Evolutionary conservation across 2,113 vertebrate species (phyloP), one percentile per base, ranked within the genome.

Genomic region (Ciconia stormi): DNA sequence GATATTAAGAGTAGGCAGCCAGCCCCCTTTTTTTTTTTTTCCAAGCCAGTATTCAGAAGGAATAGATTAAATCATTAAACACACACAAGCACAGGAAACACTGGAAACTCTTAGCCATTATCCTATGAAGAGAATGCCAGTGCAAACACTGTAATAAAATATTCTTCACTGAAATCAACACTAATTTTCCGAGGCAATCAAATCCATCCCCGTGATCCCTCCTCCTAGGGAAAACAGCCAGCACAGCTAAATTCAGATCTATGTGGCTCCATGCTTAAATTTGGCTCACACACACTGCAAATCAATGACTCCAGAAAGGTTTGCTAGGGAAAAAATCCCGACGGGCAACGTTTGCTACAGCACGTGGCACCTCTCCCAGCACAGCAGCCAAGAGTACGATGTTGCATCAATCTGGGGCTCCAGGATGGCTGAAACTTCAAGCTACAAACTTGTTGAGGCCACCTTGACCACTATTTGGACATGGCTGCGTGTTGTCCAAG

Each of bases 101-200:
- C 89, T 96, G 94, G 94, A 69, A 97, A 94, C 94, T 89, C 92
- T 92, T 40, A 90, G 72, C 91, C 93, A 95, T 95, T 95, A 95
- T 56, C 81, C 91, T 15, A 61, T 27, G 66, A 92, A 95, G 70
- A 87, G 94, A 95, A 97, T 79, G 91, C 93, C 93, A 96, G 69
- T 49, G 93, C 92, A 97, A 96, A 97, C 94, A 96, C 80, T 89
- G 58, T 95, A 96, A 96, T 97, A 93, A 97, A 97, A 94, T 94
- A 95, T 95, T 95, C 95, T 97, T 93, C 95, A 95, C 83, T 93
- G 89, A 94, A 96, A 96, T 96, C 95, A 97, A 95, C 93, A 94
- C 96, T 95, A 79, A 95, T 97, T 97, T 97, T 96, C 94, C 1
- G 1, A 96, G 71, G 95, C 95, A 96, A 95, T 95, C 94, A 94